Base-by-base conservation (phyloP, 2,888 invertebrate genomes). In the Tachina lurida region DNA sequence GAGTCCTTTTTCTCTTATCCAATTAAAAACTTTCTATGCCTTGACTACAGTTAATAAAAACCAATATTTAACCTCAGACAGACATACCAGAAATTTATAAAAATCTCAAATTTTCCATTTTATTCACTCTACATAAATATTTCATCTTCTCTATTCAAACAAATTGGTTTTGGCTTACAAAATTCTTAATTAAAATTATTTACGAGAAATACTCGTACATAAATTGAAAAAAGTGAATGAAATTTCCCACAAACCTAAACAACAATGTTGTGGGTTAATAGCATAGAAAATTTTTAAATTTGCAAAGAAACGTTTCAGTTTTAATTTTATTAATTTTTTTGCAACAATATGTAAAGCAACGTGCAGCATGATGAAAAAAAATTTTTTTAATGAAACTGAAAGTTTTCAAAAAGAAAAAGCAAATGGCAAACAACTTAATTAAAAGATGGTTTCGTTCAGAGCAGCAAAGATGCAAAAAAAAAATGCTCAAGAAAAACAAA, bases 361-460 rank as follows among this genome's bases (percentile, higher is more conserved):
- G 12, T 68, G 13, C 67, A 77, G 15, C 47, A 17, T 65, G 54
- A 22, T 54, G 15, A 45, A 54, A 43, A 60, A 52, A 65, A 58
- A 47, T 52, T 31, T 52, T 31, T 9, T 22, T 1, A 13, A 62
- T 70, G 52, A 68, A 78, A 68, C 43, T 52, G 60, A 77, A 77
- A 77, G 68, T 60, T 52, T n/a, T n/a, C 22, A 60, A 68, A 19
- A 45, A 63, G 17, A 52, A 54, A 54, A 54, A 12, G 8, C 15
- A 52, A 52, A 77, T 49, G 19, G 58, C 41, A 70, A 78, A 70
- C 62, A 70, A 70, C 43, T 78, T 78, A 78, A 78, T 78, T 70
- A 62, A 60, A 70, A 70, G 68, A 77, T 60, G 68, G 15, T 58
- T 54, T 19, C 22, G 41, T 49, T 47, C 5, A 49, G 7, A 49